Conservation (phyloP, 2,113 vertebrate species). For the Archocentrus centrarchus region DNA sequence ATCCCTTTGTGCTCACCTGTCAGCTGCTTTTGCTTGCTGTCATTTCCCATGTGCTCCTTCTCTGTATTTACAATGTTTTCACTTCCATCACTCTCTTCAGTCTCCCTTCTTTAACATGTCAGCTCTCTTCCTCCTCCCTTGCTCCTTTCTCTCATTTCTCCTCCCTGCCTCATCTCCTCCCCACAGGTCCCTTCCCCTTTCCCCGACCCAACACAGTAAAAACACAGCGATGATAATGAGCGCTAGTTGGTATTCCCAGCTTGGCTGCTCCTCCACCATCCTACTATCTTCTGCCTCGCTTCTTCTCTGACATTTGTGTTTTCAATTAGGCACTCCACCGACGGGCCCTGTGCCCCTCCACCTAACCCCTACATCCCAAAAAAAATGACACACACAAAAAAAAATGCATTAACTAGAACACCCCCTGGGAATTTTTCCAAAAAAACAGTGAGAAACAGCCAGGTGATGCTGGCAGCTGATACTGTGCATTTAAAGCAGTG, state of each 20-base stretch:
- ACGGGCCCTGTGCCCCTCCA: slow-evolving; percentile 16
- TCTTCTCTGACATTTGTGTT: slow-evolving; percentile 72
- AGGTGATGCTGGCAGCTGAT: slow-evolving; percentile 24
- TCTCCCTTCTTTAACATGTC: background rate
- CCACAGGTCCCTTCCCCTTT: background rate
- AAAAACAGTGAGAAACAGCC: slow-evolving; percentile 10
- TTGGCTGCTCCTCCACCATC: slow-evolving; percentile 35
- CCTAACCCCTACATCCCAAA: background rate
- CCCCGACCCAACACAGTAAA: slow-evolving; percentile 25
- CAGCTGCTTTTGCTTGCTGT: slow-evolving; percentile 18
- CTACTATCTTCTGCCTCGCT: slow-evolving; percentile 29
- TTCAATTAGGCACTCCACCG: slow-evolving; percentile 64
- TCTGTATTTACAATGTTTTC: slow-evolving; percentile 19
- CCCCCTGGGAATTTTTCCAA: background rate
- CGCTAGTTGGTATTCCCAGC: slow-evolving; percentile 66
- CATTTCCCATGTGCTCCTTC: background rate
- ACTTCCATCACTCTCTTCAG: slow-evolving; percentile 9
- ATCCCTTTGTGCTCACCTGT: slow-evolving; percentile 27
- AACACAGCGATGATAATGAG: slow-evolving; percentile 58
- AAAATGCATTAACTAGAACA: background rate
- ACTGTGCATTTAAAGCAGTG: slow-evolving; percentile 22
- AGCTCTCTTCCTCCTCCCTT: background rate
- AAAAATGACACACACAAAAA: background rate
- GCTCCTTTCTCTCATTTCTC: background rate
- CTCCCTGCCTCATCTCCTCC: background rate